Evolutionary conservation across 2,888 invertebrate species (phyloP).

Genomic region (Odontothrips loti): DNA sequence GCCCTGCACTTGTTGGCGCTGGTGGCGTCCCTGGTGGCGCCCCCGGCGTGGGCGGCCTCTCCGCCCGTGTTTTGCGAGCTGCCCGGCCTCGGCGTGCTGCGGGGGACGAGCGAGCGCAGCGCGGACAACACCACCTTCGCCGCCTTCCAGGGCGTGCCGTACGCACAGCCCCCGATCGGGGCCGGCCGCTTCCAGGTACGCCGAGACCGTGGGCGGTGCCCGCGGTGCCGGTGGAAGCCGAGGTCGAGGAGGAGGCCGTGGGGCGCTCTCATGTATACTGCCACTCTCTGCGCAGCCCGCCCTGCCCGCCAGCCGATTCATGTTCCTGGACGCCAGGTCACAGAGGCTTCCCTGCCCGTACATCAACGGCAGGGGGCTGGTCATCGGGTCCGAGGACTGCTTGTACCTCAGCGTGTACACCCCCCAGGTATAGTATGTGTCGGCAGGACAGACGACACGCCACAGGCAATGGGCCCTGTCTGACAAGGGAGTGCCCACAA

Average conservation of each 20-base stretch:
- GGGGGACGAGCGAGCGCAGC: not conserved
- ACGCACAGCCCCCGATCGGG: not conserved
- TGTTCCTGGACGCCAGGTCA: not conserved
- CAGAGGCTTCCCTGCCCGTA: not conserved
- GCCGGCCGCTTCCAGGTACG: not conserved
- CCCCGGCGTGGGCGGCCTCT: not conserved
- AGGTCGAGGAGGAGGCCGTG: not conserved
- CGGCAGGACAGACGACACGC: too few relatives aligned
- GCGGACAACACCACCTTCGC: not conserved
- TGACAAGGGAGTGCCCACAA: too few relatives aligned
- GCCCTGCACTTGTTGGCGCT: not conserved
- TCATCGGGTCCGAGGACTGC: not conserved
- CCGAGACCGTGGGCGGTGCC: not conserved
- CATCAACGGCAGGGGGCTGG: not conserved
- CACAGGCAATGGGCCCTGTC: too few relatives aligned
- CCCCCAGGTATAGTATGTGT: not conserved
- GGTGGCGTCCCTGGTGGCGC: not conserved
- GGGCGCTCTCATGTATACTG: not conserved
- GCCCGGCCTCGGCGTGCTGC: not conserved
- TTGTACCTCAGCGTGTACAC: constrained; percentile 16
- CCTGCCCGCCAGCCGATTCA: not conserved
- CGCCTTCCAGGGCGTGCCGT: not conserved
- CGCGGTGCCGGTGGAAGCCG: not conserved
- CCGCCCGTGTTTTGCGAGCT: not conserved
- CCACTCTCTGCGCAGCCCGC: not conserved